Evolutionary conservation across 2,888 invertebrate species (phyloP), one percentile per base, ranked within the genome.

Genomic region (Drosophila emarginata): DNA sequence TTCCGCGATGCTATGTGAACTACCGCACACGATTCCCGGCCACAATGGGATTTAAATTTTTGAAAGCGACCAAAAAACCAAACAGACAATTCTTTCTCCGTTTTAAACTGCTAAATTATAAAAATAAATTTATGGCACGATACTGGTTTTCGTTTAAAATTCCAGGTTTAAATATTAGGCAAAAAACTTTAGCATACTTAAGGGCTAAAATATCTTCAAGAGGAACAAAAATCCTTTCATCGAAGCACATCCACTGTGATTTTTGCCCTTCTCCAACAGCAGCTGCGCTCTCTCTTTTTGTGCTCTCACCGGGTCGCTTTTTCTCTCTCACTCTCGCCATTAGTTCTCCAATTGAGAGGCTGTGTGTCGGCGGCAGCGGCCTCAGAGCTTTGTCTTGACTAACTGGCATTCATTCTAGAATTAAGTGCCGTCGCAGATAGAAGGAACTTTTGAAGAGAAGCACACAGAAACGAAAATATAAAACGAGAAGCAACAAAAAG

Each of bases 341-440:
- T 14, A 40, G 15, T 51, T 37, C 51, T 40, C 45, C 57, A 28
- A 32, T 53, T 63, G 80, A 70, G 79, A 78, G 76, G 80, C 84
- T 77, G 82, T 64, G 67, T 37, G 53, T 26, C 26, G 26, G 63
- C 71, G 63, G 65, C 79, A 23, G 67, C 64, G 57, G 69, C 72
- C 78, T 75, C 72, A 78, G 78, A 78, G 80, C 78, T 78, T 66
- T 64, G 70, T 62, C 61, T 69, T 75, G 77, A 50, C 37, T 54
- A 65, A 67, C 64, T 66, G 67, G 18, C 61, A 68, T 77, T 80
- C 88, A 91, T 91, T 91, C 91, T 87, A 88, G 86, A 86, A 88
- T 88, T 89, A 91, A 91, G 89, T 89, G 88, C 90, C 89, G 91
- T 84, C 82, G 88, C 77, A 86, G 89, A 18, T 86, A 90, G 89